Conservation (phyloP, 2,888 invertebrate species). For the Athripsodes cinereus region DNA sequence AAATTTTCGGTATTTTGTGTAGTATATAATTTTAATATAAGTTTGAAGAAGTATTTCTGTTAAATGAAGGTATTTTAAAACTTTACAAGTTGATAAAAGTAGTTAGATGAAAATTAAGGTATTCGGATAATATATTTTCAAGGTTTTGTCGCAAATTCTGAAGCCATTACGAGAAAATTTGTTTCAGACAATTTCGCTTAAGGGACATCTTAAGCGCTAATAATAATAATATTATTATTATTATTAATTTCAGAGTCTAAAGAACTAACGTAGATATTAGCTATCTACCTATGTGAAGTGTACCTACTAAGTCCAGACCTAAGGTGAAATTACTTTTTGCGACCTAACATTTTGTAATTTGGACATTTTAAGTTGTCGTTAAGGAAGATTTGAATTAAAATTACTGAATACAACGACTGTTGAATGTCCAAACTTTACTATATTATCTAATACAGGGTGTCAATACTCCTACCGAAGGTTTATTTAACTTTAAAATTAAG, state of each 20-base stretch:
- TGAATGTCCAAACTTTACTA: background rate
- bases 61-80: too few relatives aligned
- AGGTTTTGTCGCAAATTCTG: background rate
- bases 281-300: too few relatives aligned
- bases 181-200: conserved; percentile 10
- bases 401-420: background rate
- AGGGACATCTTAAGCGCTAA: conserved; percentile 3
- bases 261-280: background rate
- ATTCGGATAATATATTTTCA: too few relatives aligned
- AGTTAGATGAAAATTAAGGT: too few relatives aligned
- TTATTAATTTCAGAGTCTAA: background rate
- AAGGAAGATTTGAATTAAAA: conserved; percentile 11
- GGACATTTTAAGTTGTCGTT: conserved; percentile 9
- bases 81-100: too few relatives aligned
- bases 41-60: too few relatives aligned
- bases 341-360: conserved; percentile 1
- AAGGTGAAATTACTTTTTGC: conserved; percentile 11
- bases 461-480: too few relatives aligned
- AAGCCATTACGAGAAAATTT: conserved; percentile 1
- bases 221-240: background rate
- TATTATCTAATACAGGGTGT: too few relatives aligned
- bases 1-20: too few relatives aligned
- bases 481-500: too few relatives aligned
- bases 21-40: too few relatives aligned
- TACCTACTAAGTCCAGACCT: background rate